phyloP scores from a whole-genome alignment of 2,888 invertebrate species.

The Eupithecia vulgata region DNA sequence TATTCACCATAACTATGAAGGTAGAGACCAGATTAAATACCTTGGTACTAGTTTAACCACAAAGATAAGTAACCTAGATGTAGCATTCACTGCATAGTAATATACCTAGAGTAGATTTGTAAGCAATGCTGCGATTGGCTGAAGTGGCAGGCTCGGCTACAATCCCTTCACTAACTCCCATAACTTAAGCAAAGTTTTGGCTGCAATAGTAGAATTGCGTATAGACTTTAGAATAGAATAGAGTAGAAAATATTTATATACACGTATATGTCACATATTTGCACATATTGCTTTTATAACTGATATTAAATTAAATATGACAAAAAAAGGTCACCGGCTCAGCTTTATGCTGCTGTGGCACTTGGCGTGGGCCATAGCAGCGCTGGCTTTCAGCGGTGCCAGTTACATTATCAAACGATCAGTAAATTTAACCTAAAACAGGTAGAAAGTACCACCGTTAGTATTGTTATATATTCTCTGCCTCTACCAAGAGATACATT shows the following conservation, averaged over 20 bases:
- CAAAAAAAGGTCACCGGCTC: too few species aligned
- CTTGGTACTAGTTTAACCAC: not conserved
- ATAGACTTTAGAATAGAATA: not conserved
- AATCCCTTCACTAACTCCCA: slow-evolving; percentile 52
- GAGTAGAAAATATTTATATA: too few species aligned
- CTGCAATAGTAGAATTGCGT: not conserved
- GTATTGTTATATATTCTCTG: too few species aligned
- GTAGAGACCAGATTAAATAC: not conserved
- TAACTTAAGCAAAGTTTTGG: not conserved
- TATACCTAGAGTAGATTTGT: not conserved
- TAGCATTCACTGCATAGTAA: too few species aligned
- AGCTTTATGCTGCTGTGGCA: too few species aligned
- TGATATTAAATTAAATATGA: too few species aligned
- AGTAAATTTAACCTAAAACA: not conserved
- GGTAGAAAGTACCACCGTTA: too few species aligned
- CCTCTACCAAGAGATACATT: not conserved
- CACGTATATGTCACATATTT: too few species aligned
- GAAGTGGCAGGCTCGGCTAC: slow-evolving; percentile 54
- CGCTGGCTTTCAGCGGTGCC: too few species aligned
- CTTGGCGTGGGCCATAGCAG: too few species aligned
- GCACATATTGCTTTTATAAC: too few species aligned
- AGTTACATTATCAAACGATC: too few species aligned
- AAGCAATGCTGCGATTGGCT: slow-evolving; percentile 49
- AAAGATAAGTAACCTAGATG: not conserved
- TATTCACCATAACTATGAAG: not conserved